These are phyloP conservation scores for Megalonaias nervosa DNA, from an alignment of 1,140 invertebrate genomes.

Conservation along the genomic window DNA sequence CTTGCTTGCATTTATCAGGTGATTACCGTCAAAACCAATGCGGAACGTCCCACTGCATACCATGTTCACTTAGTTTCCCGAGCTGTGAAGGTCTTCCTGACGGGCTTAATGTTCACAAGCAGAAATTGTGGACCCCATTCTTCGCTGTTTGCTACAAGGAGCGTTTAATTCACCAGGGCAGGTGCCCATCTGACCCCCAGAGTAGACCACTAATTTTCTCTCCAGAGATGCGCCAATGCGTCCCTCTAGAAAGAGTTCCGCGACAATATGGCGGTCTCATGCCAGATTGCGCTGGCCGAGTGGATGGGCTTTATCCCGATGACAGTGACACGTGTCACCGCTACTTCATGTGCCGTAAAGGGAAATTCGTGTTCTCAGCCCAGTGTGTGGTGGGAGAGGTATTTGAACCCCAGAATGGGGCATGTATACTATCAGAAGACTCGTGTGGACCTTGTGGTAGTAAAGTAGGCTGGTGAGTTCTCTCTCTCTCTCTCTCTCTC, in stretches of 20 bases:
- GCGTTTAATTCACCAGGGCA: conserved; percentile 43
- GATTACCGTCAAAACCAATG: conserved; percentile 24
- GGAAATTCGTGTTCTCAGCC: no score
- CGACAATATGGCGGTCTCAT: no score
- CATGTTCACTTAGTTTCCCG: conserved; percentile 47
- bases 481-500: no score
- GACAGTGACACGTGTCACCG: no score
- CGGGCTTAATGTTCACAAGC: conserved; percentile 48
- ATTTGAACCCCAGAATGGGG: no score
- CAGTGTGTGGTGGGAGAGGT: no score
- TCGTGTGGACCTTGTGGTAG: no score
- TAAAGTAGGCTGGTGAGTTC: no score
- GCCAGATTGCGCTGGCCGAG: no score
- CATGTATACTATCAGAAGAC: no score
- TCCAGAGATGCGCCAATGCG: conserved; percentile 8
- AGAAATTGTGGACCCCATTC: conserved; percentile 45
- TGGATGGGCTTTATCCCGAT: no score
- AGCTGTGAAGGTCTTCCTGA: conserved; percentile 40
- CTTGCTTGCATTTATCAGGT: conserved; percentile 13
- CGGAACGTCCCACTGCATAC: conserved; percentile 34
- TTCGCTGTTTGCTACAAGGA: conserved; percentile 49
- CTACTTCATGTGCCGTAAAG: no score
- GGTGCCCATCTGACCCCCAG: neutral
- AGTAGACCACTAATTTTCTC: conserved; percentile 10
- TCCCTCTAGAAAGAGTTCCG: neutral